Conservation (phyloP, 2,113 vertebrate species). For the Brachirus orientalis region DNA sequence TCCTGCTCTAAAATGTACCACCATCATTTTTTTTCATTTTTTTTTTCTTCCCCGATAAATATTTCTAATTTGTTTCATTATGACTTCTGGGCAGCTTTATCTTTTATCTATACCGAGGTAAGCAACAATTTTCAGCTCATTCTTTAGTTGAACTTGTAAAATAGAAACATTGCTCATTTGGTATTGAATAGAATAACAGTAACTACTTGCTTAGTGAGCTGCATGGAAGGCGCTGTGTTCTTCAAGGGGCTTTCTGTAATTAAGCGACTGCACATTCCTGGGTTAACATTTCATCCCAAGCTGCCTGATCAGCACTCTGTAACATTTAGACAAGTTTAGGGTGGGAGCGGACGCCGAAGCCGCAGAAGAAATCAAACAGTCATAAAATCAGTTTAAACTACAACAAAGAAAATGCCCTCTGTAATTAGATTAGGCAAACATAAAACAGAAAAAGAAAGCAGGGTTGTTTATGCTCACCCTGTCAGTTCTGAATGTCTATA, state of each 20-base stretch:
- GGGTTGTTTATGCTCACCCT: slow-evolving; percentile 20
- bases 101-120: slow-evolving; percentile 39
- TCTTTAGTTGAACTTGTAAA: slow-evolving; percentile 43
- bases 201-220: slow-evolving; percentile 42
- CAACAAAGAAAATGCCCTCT: slow-evolving; percentile 62
- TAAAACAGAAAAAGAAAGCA: slow-evolving; percentile 55
- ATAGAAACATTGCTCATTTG: slow-evolving; percentile 37
- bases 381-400: slow-evolving; percentile 79
- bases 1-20: slow-evolving; percentile 42
- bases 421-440: slow-evolving; percentile 65
- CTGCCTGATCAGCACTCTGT: slow-evolving; percentile 84
- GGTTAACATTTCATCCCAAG: slow-evolving; percentile 75
- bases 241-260: slow-evolving; percentile 73
- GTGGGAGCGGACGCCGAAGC: slow-evolving; percentile 75
- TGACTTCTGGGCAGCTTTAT: slow-evolving; percentile 23
- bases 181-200: slow-evolving; percentile 40
- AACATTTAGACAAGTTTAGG: slow-evolving; percentile 77
- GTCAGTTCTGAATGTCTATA: slow-evolving; percentile 21
- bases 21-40: slow-evolving; percentile 20
- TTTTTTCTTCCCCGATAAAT: slow-evolving; percentile 25
- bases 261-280: slow-evolving; percentile 70
- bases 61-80: slow-evolving; percentile 17
- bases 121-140: slow-evolving; percentile 23
- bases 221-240: slow-evolving; percentile 46
- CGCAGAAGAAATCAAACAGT: slow-evolving; percentile 79